Evolutionary conservation across 2,888 invertebrate genomes (phyloP).

Genomic region (Sepioteuthis lessoniana): DNA sequence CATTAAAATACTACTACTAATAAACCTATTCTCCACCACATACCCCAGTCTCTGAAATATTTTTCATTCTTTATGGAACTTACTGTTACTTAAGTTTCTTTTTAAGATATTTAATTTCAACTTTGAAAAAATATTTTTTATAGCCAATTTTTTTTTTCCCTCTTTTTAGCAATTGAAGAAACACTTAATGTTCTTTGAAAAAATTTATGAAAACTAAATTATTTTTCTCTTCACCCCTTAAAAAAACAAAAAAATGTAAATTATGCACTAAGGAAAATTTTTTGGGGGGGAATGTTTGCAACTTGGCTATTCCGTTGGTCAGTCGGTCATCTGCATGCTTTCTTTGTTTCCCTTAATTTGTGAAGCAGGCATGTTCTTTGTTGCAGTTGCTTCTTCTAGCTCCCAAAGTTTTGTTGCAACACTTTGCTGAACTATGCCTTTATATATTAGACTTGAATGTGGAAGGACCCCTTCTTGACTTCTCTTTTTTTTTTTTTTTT

Average conservation of each 20-base stretch:
- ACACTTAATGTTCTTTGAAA: background rate
- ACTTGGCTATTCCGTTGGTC: background rate
- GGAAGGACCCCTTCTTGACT: background rate
- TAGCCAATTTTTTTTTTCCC: background rate
- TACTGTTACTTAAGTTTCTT: background rate
- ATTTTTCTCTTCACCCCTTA: background rate
- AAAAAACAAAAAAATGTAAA: background rate
- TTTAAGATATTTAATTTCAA: background rate
- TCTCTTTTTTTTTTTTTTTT: background rate
- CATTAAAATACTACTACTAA: background rate
- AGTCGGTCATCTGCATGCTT: constrained; percentile 10
- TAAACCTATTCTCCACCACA: too few relatives aligned
- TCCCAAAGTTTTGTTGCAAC: constrained; percentile 33
- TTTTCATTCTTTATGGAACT: background rate
- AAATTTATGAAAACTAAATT: background rate
- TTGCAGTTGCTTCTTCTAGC: constrained; percentile 24
- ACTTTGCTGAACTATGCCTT: constrained; percentile 33
- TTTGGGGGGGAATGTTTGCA: background rate
- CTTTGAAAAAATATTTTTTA: background rate
- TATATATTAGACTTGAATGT: constrained; percentile 33
- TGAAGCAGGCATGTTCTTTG: constrained; percentile 35
- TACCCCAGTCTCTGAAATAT: too few relatives aligned
- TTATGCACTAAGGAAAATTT: background rate
- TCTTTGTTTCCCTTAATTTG: constrained; percentile 24
- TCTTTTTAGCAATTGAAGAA: background rate